Evolutionary conservation across 2,113 vertebrate species (phyloP).

Genomic region (Hippocampus barbouri): DNA sequence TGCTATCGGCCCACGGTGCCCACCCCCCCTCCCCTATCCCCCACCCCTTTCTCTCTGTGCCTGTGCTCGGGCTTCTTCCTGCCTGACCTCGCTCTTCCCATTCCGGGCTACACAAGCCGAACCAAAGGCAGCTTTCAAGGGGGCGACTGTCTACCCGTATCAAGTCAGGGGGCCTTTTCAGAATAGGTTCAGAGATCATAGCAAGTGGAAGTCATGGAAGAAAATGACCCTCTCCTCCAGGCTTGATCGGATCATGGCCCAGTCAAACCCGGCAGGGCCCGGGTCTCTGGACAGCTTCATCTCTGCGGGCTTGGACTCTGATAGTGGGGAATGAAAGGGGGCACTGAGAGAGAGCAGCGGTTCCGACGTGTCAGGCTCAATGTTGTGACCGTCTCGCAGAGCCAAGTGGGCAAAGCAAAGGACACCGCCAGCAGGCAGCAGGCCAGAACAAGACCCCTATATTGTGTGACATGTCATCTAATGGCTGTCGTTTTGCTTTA

Average conservation of each 20-base stretch:
- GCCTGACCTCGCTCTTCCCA: conserved; percentile 69
- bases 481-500: conserved; percentile 71
- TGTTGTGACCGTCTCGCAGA: conserved; percentile 69
- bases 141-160: conserved; percentile 74
- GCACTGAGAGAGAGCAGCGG: conserved; percentile 69
- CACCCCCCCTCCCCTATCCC: conserved; percentile 9
- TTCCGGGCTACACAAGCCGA: conserved; percentile 72
- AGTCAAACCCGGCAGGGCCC: conserved; percentile 70
- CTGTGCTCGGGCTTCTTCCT: conserved; percentile 60
- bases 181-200: conserved; percentile 76
- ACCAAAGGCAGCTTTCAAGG: conserved; percentile 75
- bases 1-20: conserved; percentile 57
- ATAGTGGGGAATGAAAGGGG: conserved; percentile 72
- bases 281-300: conserved; percentile 70
- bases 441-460: conserved; percentile 63
- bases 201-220: conserved; percentile 71
- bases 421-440: conserved; percentile 71
- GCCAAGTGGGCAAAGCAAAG: conserved; percentile 70
- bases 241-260: conserved; percentile 77
- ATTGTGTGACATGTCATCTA: conserved; percentile 71
- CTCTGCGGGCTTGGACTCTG: conserved; percentile 71
- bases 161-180: conserved; percentile 73
- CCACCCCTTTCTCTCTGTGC: conserved; percentile 5
- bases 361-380: conserved; percentile 74
- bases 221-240: conserved; percentile 75